phyloP scores from a whole-genome alignment of 2,113 vertebrate species.

The Catharus minimus region DNA sequence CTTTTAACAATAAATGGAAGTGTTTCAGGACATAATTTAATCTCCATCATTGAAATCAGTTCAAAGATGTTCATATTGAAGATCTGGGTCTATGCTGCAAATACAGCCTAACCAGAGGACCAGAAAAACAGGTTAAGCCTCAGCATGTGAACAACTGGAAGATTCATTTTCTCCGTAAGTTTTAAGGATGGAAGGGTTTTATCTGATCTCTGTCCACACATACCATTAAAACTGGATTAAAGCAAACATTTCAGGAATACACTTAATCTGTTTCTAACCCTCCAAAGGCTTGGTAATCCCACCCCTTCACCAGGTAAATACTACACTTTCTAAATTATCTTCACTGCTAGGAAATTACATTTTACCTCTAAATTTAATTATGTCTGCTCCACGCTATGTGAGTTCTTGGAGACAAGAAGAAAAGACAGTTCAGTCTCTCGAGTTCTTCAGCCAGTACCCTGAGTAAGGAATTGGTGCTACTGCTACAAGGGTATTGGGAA shows the following conservation, averaged over 20 bases:
- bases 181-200: neutral
- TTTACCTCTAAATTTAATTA: neutral
- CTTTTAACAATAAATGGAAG: neutral
- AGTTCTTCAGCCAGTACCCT: neutral
- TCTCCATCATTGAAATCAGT: neutral
- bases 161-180: neutral
- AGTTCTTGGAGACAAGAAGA: neutral
- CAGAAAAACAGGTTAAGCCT: neutral
- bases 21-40: neutral
- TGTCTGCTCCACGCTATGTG: neutral
- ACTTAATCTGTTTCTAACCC: neutral
- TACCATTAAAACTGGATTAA: neutral
- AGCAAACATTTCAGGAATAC: neutral
- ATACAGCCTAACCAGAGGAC: neutral
- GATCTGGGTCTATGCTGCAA: neutral
- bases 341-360: neutral
- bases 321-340: neutral
- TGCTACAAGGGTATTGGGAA: neutral
- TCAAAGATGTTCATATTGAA: neutral
- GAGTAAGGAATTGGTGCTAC: neutral
- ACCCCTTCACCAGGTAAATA: neutral
- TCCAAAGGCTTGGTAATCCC: neutral
- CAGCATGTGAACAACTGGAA: neutral
- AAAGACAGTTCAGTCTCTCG: neutral
- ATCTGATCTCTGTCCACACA: neutral